Evolutionary conservation across 1,140 invertebrate genomes (phyloP).

Genomic region (Lerema accius): DNA sequence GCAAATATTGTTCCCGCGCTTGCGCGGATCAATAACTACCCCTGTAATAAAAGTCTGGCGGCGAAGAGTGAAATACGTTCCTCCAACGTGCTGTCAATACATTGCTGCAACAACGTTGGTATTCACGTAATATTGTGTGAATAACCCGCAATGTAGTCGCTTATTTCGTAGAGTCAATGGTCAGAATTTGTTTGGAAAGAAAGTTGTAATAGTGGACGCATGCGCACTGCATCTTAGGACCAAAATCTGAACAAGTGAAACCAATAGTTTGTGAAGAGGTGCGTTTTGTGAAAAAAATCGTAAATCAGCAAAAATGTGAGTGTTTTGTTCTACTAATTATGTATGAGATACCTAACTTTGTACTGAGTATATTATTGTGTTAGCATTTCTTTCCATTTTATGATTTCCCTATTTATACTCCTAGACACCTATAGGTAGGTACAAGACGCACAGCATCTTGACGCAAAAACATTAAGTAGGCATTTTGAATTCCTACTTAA

Average conservation of each 20-base stretch:
- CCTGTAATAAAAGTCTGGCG: constrained; percentile 40
- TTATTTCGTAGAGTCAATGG: neutral
- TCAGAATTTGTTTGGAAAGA: constrained; percentile 39
- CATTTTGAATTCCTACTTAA: too few relatives aligned
- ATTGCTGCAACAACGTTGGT: constrained; percentile 35
- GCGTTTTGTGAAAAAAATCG: constrained; percentile 57
- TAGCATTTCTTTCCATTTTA: constrained; percentile 3
- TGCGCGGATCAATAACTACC: constrained; percentile 73
- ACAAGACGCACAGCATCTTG: too few relatives aligned
- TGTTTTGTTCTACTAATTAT: constrained; percentile 28
- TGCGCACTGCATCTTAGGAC: constrained; percentile 69
- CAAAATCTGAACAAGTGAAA: constrained; percentile 67
- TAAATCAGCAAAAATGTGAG: constrained; percentile 63
- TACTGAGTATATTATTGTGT: too few relatives aligned
- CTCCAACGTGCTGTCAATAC: constrained; percentile 12
- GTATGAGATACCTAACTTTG: too few relatives aligned
- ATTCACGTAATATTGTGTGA: neutral
- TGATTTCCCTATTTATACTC: constrained; percentile 4
- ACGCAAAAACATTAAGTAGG: too few relatives aligned
- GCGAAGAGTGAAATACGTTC: neutral
- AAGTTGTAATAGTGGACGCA: constrained; percentile 52
- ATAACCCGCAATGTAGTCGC: constrained; percentile 45
- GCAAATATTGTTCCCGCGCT: constrained; percentile 58
- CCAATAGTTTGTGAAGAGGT: constrained; percentile 58
- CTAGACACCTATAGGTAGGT: too few relatives aligned